phyloP scores from a whole-genome alignment of 2,113 vertebrate genomes.

The Gavialis gangeticus region DNA sequence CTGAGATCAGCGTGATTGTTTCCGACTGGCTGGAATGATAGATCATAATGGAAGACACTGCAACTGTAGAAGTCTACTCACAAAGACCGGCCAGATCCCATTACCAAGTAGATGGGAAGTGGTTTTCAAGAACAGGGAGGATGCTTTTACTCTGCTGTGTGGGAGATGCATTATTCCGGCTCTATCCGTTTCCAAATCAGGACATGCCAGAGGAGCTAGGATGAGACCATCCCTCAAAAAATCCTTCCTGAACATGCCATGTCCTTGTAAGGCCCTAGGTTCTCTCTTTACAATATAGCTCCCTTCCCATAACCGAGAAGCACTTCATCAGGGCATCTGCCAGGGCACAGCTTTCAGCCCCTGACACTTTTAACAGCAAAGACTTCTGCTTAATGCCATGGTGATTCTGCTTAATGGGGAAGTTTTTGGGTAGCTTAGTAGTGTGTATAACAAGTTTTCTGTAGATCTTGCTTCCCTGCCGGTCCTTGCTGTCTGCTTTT shows the following conservation, averaged over 20 bases:
- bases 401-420: conserved; percentile 29
- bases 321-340: conserved; percentile 52
- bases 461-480: neutral
- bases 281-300: conserved; percentile 22
- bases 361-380: neutral
- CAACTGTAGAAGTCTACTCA: neutral
- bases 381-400: conserved; percentile 30
- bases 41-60: neutral
- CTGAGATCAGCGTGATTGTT: fast-evolving
- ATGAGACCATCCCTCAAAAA: conserved; percentile 49
- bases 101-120: conserved; percentile 10
- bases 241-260: conserved; percentile 49
- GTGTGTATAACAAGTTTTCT: neutral
- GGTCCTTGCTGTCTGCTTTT: neutral
- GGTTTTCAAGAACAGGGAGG: conserved; percentile 41
- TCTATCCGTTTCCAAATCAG: conserved; percentile 58
- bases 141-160: neutral
- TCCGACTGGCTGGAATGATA: fast-evolving
- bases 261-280: conserved; percentile 71
- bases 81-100: conserved; percentile 37
- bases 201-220: conserved; percentile 50
- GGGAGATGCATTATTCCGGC: conserved; percentile 52
- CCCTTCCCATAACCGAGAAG: conserved; percentile 7
- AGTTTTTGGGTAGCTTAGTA: neutral
- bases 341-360: conserved; percentile 47